Evolutionary conservation across 2,113 vertebrate species (phyloP), one percentile per base, ranked within the genome.

Genomic region (Hippocampus zosterae): DNA sequence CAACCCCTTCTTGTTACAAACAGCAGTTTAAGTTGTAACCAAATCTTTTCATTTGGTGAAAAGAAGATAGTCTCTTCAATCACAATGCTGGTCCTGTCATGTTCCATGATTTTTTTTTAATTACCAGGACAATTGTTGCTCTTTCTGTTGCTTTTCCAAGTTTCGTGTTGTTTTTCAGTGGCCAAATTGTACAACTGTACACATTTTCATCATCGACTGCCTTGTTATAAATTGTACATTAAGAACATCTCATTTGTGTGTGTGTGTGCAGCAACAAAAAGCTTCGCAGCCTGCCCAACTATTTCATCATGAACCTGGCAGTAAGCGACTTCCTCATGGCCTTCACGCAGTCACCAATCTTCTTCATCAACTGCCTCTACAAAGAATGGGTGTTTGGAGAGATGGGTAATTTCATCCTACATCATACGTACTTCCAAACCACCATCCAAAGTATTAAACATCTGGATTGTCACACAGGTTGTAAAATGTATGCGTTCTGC

Each of bases 281-380:
- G 71, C 94, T 98, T 48, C 90, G 88, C 64, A 96, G 93, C 27
- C 91, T 95, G 1, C 92, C 95, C 12, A 98, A 98, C 84, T 90
- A 92, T 90, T 88, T 96, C 82, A 94, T 97, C 33, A 90, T 96
- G 91, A 98, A 96, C 86, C 89, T 96, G 40, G 95, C 95, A 0
- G 44, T 96, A 72, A 96, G 93, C 50, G 96, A 98, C 80, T 95
- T 98, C 88, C 88, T 97, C 81, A 96, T 98, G 96, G 95, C 94
- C 42, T 83, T 94, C 82, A 98, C 94, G 0, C 96, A 98, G 87
- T 91, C 94, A 11, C 96, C 95, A 1, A 80, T 96, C 74, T 95
- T 98, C 91, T 98, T 98, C 78, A 88, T 92, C 87, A 95, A 92
- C 86, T 94, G 93, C 78, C 89, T 98, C 74, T 91, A 94, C 82